Conservation (phyloP, 2,888 invertebrate genomes). For the Sinohyriopsis cumingii region DNA sequence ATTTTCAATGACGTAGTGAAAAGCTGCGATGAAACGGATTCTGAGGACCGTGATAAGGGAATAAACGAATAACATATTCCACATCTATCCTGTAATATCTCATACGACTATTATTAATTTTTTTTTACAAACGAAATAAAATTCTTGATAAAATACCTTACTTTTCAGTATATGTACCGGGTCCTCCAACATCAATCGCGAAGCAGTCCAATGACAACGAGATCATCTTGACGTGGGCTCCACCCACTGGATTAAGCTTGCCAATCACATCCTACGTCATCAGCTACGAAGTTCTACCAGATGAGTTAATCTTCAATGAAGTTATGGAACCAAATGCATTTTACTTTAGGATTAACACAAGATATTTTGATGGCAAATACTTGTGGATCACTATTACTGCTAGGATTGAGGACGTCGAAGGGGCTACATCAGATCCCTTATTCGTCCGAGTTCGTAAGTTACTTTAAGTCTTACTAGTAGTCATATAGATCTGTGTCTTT, state of each 20-base stretch:
- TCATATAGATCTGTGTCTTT: no score
- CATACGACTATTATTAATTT: no score
- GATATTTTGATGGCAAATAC: constrained; percentile 16
- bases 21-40: no score
- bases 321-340: constrained; percentile 12
- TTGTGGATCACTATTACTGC: constrained; percentile 16
- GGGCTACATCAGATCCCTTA: constrained; percentile 5
- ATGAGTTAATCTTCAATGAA: not conserved
- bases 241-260: constrained; percentile 18
- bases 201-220: constrained; percentile 11
- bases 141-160: no score
- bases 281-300: constrained; percentile 13
- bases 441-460: constrained; percentile 23
- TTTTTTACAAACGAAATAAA: no score
- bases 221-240: constrained; percentile 18
- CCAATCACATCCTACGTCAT: constrained; percentile 22
- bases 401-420: constrained; percentile 15
- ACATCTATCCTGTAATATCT: no score
- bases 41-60: no score
- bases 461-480: no score
- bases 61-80: no score
- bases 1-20: no score
- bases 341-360: constrained; percentile 18
- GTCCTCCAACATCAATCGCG: constrained; percentile 15
- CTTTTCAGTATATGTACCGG: constrained; percentile 3